phyloP scores from a whole-genome alignment of 2,888 invertebrate genomes.

The Neuroscelio doddi region DNA sequence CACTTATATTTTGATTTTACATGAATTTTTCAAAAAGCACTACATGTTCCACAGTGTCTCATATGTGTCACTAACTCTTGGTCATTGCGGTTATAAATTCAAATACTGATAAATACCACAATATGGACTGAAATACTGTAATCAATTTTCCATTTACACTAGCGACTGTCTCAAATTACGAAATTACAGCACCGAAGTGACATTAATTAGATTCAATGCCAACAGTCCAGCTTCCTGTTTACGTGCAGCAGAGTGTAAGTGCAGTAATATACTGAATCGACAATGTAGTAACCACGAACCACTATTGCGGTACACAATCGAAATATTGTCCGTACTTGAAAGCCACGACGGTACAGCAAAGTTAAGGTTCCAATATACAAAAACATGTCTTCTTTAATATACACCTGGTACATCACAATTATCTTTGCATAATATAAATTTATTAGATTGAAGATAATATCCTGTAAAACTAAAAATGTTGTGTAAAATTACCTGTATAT shows the following conservation, averaged over 20 bases:
- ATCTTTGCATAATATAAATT: too few species aligned
- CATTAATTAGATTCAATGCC: conserved; percentile 48
- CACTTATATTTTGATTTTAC: too few species aligned
- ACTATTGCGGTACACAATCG: conserved; percentile 25
- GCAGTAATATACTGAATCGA: conserved; percentile 42
- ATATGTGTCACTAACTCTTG: too few species aligned
- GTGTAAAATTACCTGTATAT: too few species aligned
- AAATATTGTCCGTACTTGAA: conserved; percentile 40
- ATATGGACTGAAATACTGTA: conserved; percentile 27
- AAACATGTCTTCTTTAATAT: conserved; percentile 10
- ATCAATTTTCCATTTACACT: conserved; percentile 46
- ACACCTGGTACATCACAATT: too few species aligned
- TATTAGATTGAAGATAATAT: too few species aligned
- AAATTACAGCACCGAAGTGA: conserved; percentile 42
- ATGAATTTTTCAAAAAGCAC: too few species aligned
- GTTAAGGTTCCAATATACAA: conserved; percentile 20
- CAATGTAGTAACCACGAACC: conserved; percentile 41
- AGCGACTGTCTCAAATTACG: conserved; percentile 40
- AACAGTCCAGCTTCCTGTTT: conserved; percentile 40
- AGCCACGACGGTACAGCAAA: conserved; percentile 30
- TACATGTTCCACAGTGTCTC: too few species aligned
- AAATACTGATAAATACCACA: neutral
- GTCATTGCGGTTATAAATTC: neutral
- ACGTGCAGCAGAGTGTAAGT: conserved; percentile 37
- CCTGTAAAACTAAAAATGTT: too few species aligned